A percentile compares a stretch with the other conserved stretches of the same genome.
Evolutionary conservation across 2,797 vertebrate genomes (phyloP).

Genomic region (Phoebastria nigripes): DNA sequence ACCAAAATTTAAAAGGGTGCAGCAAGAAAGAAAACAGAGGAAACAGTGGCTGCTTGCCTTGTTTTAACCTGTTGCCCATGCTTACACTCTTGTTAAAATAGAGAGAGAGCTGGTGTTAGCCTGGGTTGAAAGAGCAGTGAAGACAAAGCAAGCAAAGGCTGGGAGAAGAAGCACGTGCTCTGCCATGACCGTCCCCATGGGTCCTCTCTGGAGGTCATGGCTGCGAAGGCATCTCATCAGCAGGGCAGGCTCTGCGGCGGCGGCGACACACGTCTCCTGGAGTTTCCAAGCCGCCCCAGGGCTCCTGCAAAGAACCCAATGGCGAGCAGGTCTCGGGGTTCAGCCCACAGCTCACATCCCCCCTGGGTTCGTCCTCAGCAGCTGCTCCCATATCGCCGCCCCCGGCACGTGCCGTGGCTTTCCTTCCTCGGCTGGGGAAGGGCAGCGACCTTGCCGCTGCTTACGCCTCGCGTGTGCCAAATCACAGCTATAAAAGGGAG

Average conservation of each 20-base stretch:
- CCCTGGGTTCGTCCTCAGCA: neutral
- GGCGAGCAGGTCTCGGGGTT: fast-evolving
- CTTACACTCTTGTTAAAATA: neutral
- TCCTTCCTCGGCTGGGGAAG: neutral
- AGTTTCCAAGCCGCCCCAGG: neutral
- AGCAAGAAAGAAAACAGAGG: neutral
- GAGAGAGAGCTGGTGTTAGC: neutral
- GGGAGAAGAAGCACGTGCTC: neutral
- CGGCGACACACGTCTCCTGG: fast-evolving
- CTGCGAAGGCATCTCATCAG: neutral
- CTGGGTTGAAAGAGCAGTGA: neutral
- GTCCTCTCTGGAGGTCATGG: fast-evolving
- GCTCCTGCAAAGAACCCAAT: fast-evolving
- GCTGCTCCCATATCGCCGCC: fast-evolving
- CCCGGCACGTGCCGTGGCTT: fast-evolving
- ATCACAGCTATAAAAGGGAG: neutral
- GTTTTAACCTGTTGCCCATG: neutral
- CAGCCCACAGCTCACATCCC: neutral
- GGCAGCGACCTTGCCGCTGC: neutral
- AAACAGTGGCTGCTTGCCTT: neutral
- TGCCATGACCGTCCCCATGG: neutral
- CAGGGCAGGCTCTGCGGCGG: neutral
- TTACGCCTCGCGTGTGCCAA: neutral
- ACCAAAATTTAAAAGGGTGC: neutral
- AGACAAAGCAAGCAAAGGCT: neutral